Conservation (phyloP, 2,888 invertebrate genomes). For the Cephus pygmeus region DNA sequence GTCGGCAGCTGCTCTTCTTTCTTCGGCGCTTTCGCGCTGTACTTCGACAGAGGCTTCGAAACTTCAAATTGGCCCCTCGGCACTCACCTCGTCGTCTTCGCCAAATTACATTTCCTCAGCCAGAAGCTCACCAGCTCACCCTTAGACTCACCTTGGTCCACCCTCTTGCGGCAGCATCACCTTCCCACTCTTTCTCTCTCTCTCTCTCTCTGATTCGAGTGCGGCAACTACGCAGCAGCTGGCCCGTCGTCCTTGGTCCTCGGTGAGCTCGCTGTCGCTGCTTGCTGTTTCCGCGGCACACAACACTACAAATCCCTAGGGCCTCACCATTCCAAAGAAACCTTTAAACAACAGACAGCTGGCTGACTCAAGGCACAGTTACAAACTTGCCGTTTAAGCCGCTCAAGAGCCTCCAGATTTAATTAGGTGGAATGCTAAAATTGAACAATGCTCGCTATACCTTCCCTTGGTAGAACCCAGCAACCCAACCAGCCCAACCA, state of each 20-base stretch:
- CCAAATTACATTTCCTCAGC: conserved; percentile 19
- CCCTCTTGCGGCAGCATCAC: neutral
- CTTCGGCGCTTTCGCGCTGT: neutral
- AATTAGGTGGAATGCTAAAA: conserved; percentile 36
- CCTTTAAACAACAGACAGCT: conserved; percentile 12
- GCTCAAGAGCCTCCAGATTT: conserved; percentile 34
- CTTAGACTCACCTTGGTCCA: neutral
- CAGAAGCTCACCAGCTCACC: neutral
- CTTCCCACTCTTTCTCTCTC: neutral
- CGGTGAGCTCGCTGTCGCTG: no score
- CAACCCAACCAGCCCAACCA: neutral
- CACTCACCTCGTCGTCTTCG: conserved; percentile 14
- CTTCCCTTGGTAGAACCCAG: neutral
- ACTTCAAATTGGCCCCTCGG: conserved; percentile 19
- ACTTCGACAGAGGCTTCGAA: conserved; percentile 9
- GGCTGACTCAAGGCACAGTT: conserved; percentile 5
- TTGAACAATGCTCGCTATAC: conserved; percentile 4
- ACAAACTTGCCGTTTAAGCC: conserved; percentile 31
- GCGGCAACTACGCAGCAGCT: neutral
- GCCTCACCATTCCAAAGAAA: conserved; percentile 13
- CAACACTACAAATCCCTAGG: neutral
- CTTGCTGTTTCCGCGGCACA: neutral
- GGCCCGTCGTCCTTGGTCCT: neutral
- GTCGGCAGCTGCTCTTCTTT: neutral
- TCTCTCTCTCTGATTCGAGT: neutral